A percentile compares a stretch with the other conserved stretches of the same genome.
phyloP scores from a whole-genome alignment of 2,113 vertebrate genomes.

The Bujurquina vittata region DNA sequence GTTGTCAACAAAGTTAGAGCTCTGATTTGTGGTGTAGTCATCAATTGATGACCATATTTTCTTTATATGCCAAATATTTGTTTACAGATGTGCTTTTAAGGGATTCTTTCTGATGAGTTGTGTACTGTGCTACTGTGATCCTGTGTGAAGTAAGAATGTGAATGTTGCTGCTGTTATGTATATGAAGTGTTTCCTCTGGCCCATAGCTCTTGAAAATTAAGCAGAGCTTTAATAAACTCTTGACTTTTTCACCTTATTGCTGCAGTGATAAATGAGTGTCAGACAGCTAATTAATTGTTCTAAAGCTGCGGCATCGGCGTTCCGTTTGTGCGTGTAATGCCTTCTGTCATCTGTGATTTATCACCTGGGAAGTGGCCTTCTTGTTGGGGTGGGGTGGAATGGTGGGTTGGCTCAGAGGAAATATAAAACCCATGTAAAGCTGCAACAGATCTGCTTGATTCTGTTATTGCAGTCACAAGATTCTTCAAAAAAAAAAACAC shows the following conservation, averaged over 20 bases:
- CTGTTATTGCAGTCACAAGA: neutral
- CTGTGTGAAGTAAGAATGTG: constrained; percentile 58
- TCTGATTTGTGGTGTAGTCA: constrained; percentile 33
- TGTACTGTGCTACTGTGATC: constrained; percentile 43
- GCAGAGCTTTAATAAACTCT: constrained; percentile 83
- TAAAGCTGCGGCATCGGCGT: constrained; percentile 60
- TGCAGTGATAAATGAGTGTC: constrained; percentile 80
- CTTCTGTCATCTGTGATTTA: constrained; percentile 76
- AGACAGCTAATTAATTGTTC: constrained; percentile 78
- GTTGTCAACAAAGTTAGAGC: constrained; percentile 42
- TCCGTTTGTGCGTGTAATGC: constrained; percentile 74
- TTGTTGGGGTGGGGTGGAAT: constrained; percentile 4
- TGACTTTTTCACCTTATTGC: constrained; percentile 84
- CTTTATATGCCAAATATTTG: constrained; percentile 45
- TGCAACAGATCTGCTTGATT: constrained; percentile 25
- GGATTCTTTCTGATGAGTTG: constrained; percentile 33
- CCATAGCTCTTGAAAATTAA: constrained; percentile 65
- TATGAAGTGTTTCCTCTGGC: constrained; percentile 59
- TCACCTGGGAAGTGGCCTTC: constrained; percentile 70
- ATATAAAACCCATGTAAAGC: constrained; percentile 2
- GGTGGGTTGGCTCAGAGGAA: neutral
- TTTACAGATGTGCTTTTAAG: constrained; percentile 52
- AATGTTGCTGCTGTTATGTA: constrained; percentile 64
- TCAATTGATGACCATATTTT: constrained; percentile 24
- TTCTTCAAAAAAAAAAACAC: neutral